Evolutionary conservation across 2,797 vertebrate species (phyloP).

Genomic region (Nannoperca australis): DNA sequence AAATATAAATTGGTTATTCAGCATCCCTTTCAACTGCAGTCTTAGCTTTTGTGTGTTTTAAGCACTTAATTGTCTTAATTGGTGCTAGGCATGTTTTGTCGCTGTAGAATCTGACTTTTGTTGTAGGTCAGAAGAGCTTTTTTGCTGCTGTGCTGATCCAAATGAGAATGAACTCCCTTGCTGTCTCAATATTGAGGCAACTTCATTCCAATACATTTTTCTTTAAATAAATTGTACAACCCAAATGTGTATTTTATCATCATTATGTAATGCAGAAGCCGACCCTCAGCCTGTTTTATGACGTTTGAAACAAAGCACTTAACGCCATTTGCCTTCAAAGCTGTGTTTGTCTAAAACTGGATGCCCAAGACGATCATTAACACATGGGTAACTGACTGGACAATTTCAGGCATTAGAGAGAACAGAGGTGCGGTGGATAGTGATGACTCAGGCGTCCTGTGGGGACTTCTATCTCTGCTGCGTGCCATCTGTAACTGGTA

Average conservation of each 20-base stretch:
- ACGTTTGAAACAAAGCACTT: constrained; percentile 59
- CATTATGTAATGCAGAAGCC: constrained; percentile 19
- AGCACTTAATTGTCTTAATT: background rate
- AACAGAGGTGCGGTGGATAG: constrained; percentile 4
- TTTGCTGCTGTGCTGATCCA: background rate
- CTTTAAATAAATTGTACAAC: constrained; percentile 3
- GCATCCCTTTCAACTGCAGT: background rate
- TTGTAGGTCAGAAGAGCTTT: background rate
- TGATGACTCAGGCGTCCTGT: constrained; percentile 12
- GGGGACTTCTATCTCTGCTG: constrained; percentile 36
- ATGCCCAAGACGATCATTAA: constrained; percentile 64
- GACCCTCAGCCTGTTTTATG: constrained; percentile 45
- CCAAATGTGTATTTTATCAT: constrained; percentile 7
- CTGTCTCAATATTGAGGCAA: background rate
- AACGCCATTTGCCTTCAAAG: constrained; percentile 64
- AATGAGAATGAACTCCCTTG: background rate
- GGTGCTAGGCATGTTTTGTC: background rate
- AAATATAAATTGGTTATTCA: constrained; percentile 9
- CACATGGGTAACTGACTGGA: constrained; percentile 51
- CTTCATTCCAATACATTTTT: background rate
- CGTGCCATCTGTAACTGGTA: constrained; percentile 64
- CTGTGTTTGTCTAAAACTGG: constrained; percentile 70
- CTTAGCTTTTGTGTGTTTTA: constrained; percentile 19
- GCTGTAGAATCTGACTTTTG: background rate
- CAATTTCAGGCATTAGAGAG: constrained; percentile 9